A percentile compares a stretch with the other conserved stretches of the same genome.
Evolutionary conservation across 2,113 vertebrate species (phyloP).

Genomic region (Terrapene triunguis): DNA sequence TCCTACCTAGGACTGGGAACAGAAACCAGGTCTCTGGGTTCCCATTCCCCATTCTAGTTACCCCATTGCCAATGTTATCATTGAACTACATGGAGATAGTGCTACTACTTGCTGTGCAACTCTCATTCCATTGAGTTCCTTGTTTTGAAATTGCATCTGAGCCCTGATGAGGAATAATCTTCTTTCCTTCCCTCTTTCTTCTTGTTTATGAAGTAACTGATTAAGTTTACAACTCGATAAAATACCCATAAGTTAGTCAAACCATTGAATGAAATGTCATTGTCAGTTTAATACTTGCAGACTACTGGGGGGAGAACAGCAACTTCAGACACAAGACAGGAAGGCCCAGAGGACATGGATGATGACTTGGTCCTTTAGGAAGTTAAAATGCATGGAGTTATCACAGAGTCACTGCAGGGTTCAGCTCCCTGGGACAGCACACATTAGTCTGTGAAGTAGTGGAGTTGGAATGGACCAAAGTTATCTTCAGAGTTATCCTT

Average conservation of each 20-base stretch:
- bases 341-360: background rate
- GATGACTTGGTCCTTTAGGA: background rate
- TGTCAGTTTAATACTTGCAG: background rate
- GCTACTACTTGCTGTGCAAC: background rate
- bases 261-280: background rate
- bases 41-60: background rate
- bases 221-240: slow-evolving; percentile 27
- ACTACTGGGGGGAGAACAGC: slow-evolving; percentile 15
- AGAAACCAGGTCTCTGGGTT: background rate
- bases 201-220: slow-evolving; percentile 3
- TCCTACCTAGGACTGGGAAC: background rate
- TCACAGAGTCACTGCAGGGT: background rate
- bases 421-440: background rate
- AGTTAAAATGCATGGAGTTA: background rate
- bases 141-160: background rate
- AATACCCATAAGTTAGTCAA: background rate
- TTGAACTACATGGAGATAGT: background rate
- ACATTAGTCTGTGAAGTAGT: background rate
- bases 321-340: background rate
- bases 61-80: background rate
- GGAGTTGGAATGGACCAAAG: background rate
- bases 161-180: background rate
- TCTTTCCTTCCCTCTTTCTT: background rate
- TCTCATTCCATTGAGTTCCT: background rate
- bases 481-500: slow-evolving; percentile 60